These are phyloP conservation scores for Montipora cactus DNA, from an alignment of 64 coral and sea anemone species.

Conservation along the genomic window DNA sequence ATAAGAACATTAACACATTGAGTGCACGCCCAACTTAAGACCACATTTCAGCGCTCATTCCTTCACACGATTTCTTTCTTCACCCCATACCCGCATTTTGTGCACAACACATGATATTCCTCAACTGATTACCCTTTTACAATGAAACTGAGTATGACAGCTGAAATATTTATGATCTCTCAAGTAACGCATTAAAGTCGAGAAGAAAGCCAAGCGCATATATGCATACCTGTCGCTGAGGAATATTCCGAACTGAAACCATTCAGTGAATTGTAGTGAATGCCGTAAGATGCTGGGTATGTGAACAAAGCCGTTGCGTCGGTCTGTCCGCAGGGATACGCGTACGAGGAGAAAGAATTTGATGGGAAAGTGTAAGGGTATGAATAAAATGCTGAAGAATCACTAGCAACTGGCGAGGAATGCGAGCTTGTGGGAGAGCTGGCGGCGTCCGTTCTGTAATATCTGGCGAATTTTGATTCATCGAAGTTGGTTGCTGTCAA, in stretches of 20 bases:
- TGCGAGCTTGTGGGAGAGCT: conserved; percentile 83
- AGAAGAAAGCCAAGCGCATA: conserved; percentile 36
- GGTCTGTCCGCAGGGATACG: conserved; percentile 73
- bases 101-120: background rate
- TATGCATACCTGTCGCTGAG: conserved; percentile 53
- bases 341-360: conserved; percentile 81
- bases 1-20: conserved; percentile 40
- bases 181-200: conserved; percentile 54
- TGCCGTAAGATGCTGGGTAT: conserved; percentile 88
- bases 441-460: conserved; percentile 96
- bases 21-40: conserved; percentile 35
- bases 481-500: conserved; percentile 95
- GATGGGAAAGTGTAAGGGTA: conserved; percentile 89
- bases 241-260: conserved; percentile 61
- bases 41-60: conserved; percentile 34
- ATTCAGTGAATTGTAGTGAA: conserved; percentile 82
- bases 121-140: conserved; percentile 29
- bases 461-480: conserved; percentile 98
- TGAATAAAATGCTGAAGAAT: conserved; percentile 88
- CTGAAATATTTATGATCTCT: conserved; percentile 61
- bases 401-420: conserved; percentile 83
- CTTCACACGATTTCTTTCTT: conserved; percentile 7
- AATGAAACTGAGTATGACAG: conserved; percentile 50
- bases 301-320: conserved; percentile 82
- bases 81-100: background rate